Base-by-base conservation (phyloP, 2,888 invertebrate genomes). In the Amaurobius ferox region DNA sequence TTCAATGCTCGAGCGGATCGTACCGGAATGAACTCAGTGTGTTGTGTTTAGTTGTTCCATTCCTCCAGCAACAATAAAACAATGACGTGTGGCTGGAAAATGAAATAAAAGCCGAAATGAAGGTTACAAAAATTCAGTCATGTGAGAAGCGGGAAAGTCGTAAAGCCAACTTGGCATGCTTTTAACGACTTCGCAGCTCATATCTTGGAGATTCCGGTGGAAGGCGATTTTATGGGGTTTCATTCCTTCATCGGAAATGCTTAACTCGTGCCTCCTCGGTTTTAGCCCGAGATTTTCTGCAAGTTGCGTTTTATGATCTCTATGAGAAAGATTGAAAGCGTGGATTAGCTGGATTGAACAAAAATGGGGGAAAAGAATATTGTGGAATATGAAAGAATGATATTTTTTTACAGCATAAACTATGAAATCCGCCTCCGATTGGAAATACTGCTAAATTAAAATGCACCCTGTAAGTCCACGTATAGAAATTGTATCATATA, bases 41-140 rank as follows among this genome's bases (percentile, higher is more conserved):
- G 48, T 35, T 61, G 68, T 44, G 79, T 71, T 71, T 40, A 79
- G 79, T 64, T 79, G 48, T 73, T 83, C 39, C 77, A 83, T 83
- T 83, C 83, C 64, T 26, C 26, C 28, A 23, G 32, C 28, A 39
- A 83, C 83, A 77, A 83, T 83, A 83, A 83, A 83, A 83, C 83
- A 83, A 83, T 83, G 83, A 83, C 83, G 83, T 83, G 83, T 83
- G 83, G 77, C 83, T 64, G 83, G 83, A 83, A 83, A 77, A 83
- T 83, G 83, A 83, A 83, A 83, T 83, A 83, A 83, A 83, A 83
- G 48, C 71, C 44, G 83, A 83, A 77, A 83, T 83, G 83, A 83
- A 83, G 83, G 83, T 70, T 83, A 76, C 83, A 77, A 83, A 83
- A 83, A 83, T 83, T 83, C 76, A 71, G 76, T 70, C 83, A 66